Evolutionary conservation across 1,140 invertebrate species (phyloP).

Genomic region (Dufourea novaeangliae): DNA sequence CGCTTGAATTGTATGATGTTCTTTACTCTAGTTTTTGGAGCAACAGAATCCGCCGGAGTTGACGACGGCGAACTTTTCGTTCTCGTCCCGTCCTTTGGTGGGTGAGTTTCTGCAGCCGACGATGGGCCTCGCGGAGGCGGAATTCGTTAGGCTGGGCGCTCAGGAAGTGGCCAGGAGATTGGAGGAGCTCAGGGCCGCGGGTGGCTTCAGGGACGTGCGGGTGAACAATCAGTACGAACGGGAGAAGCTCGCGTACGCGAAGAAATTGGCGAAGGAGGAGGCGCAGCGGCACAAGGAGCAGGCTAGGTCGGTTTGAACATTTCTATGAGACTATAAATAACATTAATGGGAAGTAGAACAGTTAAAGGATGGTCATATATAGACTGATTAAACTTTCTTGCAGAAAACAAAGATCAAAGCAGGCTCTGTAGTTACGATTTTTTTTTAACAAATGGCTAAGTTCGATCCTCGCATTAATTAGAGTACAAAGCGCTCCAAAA

Average conservation of each 20-base stretch:
- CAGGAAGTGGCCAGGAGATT: slow-evolving; percentile 82
- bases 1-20: not conserved
- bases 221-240: slow-evolving; percentile 81
- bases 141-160: slow-evolving; percentile 79
- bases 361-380: too few species aligned
- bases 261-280: slow-evolving; percentile 82
- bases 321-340: too few species aligned
- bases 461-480: too few species aligned
- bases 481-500: too few species aligned
- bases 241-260: slow-evolving; percentile 84
- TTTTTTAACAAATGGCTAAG: too few species aligned
- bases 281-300: slow-evolving; percentile 84
- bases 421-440: too few species aligned
- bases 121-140: slow-evolving; percentile 78
- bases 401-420: too few species aligned
- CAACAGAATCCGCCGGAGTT: slow-evolving; percentile 89
- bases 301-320: slow-evolving; percentile 77
- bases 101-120: slow-evolving; percentile 92
- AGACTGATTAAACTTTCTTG: too few species aligned
- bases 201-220: slow-evolving; percentile 75
- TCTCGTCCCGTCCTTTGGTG: slow-evolving; percentile 92
- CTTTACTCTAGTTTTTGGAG: slow-evolving; percentile 86
- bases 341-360: too few species aligned
- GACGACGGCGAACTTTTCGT: slow-evolving; percentile 94
- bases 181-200: slow-evolving; percentile 83